Conservation (phyloP, 2,888 invertebrate genomes). For the Osmoderma eremita region DNA sequence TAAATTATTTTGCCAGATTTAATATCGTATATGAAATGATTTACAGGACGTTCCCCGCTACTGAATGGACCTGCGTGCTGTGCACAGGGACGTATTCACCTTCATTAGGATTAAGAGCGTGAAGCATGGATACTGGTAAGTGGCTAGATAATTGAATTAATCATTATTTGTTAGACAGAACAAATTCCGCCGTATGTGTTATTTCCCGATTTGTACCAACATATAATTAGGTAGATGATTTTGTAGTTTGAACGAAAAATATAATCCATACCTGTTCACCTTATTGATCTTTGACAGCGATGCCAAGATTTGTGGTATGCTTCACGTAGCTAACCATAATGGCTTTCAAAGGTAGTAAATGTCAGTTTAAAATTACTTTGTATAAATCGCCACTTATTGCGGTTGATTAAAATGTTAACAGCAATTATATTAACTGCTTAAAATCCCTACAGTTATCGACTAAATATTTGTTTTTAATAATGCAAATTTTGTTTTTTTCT, state of each 20-base stretch:
- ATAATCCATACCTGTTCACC: conserved; percentile 7
- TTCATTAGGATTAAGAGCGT: no score
- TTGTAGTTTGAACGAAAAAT: not conserved
- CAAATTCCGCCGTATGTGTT: no score
- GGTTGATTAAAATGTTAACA: conserved; percentile 7
- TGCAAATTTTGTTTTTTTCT: no score
- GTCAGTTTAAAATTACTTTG: conserved; percentile 33
- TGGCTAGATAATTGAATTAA: no score
- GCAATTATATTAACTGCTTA: conserved; percentile 15
- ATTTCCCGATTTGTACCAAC: no score
- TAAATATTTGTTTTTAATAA: no score
- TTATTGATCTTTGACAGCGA: conserved; percentile 33
- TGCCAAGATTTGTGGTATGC: conserved; percentile 24
- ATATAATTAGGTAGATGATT: no score
- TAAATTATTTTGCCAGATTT: conserved; percentile 10
- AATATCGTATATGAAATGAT: conserved; percentile 21
- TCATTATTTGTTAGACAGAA: no score
- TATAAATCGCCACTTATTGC: conserved; percentile 28
- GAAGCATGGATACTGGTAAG: no score
- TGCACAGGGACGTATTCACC: conserved; percentile 3
- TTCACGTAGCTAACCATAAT: not conserved
- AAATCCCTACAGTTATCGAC: no score
- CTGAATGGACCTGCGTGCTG: conserved; percentile 1
- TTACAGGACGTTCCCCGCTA: conserved; percentile 22
- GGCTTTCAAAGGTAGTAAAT: conserved; percentile 21